These are phyloP conservation scores for Diploptera punctata DNA, from an alignment of 2,888 invertebrate genomes.

Conservation along the genomic window DNA sequence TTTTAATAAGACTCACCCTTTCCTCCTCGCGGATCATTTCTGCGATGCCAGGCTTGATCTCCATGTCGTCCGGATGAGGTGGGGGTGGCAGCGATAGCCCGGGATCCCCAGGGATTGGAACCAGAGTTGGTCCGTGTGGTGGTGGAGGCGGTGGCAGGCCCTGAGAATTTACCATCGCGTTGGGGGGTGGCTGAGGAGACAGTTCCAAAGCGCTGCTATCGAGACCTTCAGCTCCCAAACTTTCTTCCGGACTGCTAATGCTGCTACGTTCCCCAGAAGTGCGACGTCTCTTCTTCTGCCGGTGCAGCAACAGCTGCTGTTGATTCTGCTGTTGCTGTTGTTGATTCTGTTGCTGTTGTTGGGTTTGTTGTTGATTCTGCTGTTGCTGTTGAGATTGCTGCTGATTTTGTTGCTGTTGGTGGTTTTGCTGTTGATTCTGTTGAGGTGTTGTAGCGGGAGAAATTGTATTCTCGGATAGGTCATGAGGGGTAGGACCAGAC, in stretches of 20 bases:
- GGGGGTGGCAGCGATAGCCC: constrained; percentile 45
- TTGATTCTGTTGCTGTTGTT: constrained; percentile 12
- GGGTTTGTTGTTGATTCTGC: constrained; percentile 34
- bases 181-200: constrained; percentile 49
- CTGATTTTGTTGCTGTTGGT: constrained; percentile 20
- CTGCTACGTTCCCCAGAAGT: constrained; percentile 46
- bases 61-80: constrained; percentile 73
- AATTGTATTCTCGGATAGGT: constrained; percentile 44
- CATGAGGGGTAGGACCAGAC: constrained; percentile 37
- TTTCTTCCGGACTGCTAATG: constrained; percentile 39
- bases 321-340: constrained; percentile 33
- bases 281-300: constrained; percentile 58
- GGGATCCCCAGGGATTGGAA: constrained; percentile 36
- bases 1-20: constrained; percentile 75
- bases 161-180: constrained; percentile 47
- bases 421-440: too few relatives aligned
- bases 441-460: constrained; percentile 41
- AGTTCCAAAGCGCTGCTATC: constrained; percentile 49
- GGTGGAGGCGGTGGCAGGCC: constrained; percentile 49
- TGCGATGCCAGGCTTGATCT: constrained; percentile 93
- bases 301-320: constrained; percentile 23
- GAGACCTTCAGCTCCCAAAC: constrained; percentile 42
- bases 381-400: constrained; percentile 33
- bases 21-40: constrained; percentile 97
- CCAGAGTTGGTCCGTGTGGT: constrained; percentile 43